Evolutionary conservation across 2,113 vertebrate species (phyloP).

Genomic region (Actenoides lindsayi): DNA sequence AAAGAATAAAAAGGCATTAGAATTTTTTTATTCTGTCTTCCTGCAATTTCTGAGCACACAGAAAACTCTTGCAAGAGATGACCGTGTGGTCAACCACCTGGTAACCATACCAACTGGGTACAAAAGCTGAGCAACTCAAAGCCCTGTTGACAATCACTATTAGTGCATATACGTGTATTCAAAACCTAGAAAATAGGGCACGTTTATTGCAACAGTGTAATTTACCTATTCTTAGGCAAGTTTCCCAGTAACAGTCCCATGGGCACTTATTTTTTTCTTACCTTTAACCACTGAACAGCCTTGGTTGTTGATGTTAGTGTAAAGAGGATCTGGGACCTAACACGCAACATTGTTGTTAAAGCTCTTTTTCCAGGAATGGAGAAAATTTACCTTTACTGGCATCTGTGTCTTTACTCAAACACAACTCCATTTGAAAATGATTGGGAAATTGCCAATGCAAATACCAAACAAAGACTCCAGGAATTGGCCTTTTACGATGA

Average conservation of each 20-base stretch:
- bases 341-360: background rate
- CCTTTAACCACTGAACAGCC: background rate
- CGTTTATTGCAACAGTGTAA: background rate
- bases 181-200: background rate
- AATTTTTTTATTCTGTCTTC: background rate
- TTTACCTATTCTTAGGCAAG: background rate
- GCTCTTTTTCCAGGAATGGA: background rate
- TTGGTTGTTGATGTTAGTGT: background rate
- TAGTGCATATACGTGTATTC: fast-evolving
- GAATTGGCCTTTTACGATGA: background rate
- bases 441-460: constrained; percentile 33
- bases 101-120: fast-evolving
- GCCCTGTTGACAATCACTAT: fast-evolving
- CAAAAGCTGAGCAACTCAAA: background rate
- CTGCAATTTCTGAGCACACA: background rate
- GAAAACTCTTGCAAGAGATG: background rate
- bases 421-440: constrained; percentile 3
- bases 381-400: constrained; percentile 16
- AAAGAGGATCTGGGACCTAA: background rate
- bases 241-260: background rate
- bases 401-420: background rate
- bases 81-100: background rate
- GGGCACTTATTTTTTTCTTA: background rate
- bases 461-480: constrained; percentile 9
- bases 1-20: background rate